These are phyloP conservation scores for Notamacropus eugenii DNA, from an alignment of 2,797 vertebrate species.

Conservation along the genomic window DNA sequence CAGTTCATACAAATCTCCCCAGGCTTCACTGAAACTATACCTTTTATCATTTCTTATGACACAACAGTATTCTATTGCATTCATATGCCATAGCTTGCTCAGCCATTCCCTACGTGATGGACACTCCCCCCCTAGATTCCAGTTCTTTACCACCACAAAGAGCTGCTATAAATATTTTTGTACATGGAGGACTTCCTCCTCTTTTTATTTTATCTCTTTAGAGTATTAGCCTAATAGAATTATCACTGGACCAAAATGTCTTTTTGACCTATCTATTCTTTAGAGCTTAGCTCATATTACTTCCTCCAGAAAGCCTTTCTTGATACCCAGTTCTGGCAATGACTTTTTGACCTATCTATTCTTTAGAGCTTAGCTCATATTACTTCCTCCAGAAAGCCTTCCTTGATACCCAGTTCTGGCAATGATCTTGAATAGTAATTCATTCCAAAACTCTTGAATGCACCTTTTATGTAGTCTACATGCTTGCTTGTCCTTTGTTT, in stretches of 20 bases:
- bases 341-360: neutral
- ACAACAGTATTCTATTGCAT: neutral
- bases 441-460: neutral
- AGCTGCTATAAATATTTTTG: neutral
- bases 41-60: neutral
- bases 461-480: neutral
- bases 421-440: neutral
- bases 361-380: neutral
- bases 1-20: neutral
- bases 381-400: neutral
- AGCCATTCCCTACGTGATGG: neutral
- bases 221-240: neutral
- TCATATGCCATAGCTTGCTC: neutral
- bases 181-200: neutral
- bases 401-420: neutral
- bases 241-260: neutral
- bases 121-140: neutral
- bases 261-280: neutral
- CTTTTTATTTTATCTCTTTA: neutral
- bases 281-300: neutral
- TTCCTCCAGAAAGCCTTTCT: neutral
- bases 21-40: neutral
- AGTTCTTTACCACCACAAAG: neutral
- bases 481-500: too few relatives aligned
- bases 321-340: neutral